These are phyloP conservation scores for Gambusia yucatana DNA, from an alignment of 2,797 vertebrate species.

Conservation along the genomic window DNA sequence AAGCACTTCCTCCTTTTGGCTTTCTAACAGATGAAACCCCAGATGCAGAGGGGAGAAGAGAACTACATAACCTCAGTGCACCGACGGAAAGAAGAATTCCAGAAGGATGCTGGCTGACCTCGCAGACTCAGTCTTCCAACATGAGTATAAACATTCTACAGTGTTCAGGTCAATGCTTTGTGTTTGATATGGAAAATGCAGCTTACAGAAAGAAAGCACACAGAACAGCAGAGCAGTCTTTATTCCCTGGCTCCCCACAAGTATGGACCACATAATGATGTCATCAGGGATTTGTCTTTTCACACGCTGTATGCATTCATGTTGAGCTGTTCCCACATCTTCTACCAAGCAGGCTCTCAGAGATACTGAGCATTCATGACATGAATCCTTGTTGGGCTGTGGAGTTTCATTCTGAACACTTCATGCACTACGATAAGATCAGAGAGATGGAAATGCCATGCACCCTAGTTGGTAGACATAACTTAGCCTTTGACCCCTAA, in stretches of 20 bases:
- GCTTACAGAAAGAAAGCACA: constrained; percentile 44
- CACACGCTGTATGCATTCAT: constrained; percentile 30
- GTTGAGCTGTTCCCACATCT: constrained; percentile 36
- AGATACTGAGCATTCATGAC: constrained; percentile 30
- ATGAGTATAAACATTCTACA: constrained; percentile 43
- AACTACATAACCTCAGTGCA: constrained; percentile 32
- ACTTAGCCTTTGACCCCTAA: not conserved
- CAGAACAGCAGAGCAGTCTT: constrained; percentile 12
- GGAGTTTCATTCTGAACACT: constrained; percentile 32
- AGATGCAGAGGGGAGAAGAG: constrained; percentile 37
- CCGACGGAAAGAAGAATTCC: constrained; percentile 33
- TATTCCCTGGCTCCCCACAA: constrained; percentile 34
- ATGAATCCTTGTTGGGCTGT: constrained; percentile 35
- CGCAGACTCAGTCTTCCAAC: constrained; percentile 25
- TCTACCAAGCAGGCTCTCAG: constrained; percentile 24
- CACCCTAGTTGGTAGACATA: not conserved
- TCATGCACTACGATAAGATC: constrained; percentile 34
- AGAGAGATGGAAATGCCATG: constrained; percentile 13
- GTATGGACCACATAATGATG: constrained; percentile 41
- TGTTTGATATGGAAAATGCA: constrained; percentile 50
- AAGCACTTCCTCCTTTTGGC: not conserved
- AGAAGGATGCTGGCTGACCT: constrained; percentile 25
- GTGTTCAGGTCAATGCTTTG: constrained; percentile 27
- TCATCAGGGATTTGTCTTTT: constrained; percentile 38
- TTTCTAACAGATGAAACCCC: not conserved